Evolutionary conservation across 2,113 vertebrate species (phyloP).

Genomic region (Charina bottae): DNA sequence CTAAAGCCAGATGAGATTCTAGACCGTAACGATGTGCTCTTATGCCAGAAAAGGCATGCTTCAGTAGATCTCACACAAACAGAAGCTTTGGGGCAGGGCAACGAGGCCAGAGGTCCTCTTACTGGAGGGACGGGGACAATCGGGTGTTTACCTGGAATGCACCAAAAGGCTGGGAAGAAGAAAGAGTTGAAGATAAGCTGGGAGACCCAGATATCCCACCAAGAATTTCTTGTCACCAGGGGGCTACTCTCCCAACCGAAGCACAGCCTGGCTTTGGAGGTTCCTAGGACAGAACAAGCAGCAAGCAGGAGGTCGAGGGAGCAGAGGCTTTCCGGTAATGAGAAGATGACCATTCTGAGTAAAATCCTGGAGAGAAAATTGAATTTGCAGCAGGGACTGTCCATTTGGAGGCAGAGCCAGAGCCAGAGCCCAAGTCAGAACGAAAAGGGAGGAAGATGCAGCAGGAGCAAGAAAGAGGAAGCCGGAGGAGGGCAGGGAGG

Average conservation of each 20-base stretch:
- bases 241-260: neutral
- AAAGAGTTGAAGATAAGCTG: neutral
- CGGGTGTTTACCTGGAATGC: neutral
- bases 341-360: neutral
- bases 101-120: neutral
- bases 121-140: neutral
- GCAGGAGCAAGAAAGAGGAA: neutral
- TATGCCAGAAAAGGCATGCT: neutral
- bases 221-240: neutral
- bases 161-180: neutral
- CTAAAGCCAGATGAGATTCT: neutral
- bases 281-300: neutral
- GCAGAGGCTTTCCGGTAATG: neutral
- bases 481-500: neutral
- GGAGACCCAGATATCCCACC: neutral
- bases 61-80: neutral
- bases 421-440: neutral
- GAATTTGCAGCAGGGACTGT: neutral
- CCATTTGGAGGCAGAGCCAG: neutral
- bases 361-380: neutral
- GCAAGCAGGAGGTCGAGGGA: neutral
- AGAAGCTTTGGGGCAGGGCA: neutral
- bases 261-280: neutral
- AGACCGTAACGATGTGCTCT: neutral
- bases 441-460: neutral